These are phyloP conservation scores for Penaeus monodon DNA, from an alignment of 2,888 invertebrate species.

Conservation along the genomic window DNA sequence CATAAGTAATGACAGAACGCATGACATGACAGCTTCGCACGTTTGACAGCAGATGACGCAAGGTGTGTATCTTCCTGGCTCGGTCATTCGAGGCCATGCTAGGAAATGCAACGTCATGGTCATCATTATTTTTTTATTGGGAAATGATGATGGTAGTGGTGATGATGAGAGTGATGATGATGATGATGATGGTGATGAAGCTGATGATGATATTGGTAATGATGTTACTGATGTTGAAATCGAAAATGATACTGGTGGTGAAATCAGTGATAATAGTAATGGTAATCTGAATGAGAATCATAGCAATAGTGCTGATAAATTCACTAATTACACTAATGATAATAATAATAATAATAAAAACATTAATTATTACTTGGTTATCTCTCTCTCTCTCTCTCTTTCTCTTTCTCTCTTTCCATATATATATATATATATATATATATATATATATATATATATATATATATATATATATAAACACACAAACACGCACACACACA, in stretches of 20 bases:
- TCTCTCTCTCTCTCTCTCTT: no score
- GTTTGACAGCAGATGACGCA: no score
- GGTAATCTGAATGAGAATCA: neutral
- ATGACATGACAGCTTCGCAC: no score
- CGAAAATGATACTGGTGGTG: neutral
- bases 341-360: neutral
- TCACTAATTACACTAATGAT: neutral
- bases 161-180: neutral
- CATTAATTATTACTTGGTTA: no score
- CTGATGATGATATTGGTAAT: neutral
- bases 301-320: neutral
- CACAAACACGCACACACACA: no score
- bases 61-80: no score
- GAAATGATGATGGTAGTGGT: neutral
- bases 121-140: no score
- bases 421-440: no score
- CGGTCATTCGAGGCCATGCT: neutral
- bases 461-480: no score
- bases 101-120: neutral
- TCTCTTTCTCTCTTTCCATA: no score
- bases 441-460: no score
- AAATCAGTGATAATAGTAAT: neutral
- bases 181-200: constrained; percentile 4
- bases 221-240: neutral
- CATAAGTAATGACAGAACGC: no score